Conservation (phyloP, 2,797 vertebrate species). For the Syndactyla subalaris region DNA sequence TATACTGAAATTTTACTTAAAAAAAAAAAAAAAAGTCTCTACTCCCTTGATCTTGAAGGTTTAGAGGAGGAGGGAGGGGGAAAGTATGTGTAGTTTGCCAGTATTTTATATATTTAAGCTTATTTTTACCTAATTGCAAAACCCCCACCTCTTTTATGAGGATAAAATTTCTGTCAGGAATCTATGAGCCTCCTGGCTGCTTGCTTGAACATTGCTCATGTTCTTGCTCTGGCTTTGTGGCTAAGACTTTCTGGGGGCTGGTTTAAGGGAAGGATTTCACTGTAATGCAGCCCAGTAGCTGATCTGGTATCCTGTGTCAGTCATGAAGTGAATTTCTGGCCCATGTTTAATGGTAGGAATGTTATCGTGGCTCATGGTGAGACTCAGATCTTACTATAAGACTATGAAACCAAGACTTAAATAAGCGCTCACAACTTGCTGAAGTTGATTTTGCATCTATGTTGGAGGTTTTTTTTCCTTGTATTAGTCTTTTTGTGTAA, state of each 20-base stretch:
- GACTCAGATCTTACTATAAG: background rate
- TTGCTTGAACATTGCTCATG: background rate
- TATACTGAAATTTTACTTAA: background rate
- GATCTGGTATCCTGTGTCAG: background rate
- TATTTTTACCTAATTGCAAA: background rate
- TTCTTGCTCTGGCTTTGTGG: background rate
- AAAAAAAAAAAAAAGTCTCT: background rate
- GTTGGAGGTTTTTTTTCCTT: background rate
- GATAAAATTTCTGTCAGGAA: background rate
- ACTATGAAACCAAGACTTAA: background rate
- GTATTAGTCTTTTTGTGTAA: background rate
- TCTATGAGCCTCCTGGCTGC: background rate
- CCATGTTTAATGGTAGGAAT: background rate
- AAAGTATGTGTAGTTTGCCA: background rate
- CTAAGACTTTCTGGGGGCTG: background rate
- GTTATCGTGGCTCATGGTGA: fast-evolving
- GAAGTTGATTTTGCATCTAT: background rate
- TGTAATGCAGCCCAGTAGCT: background rate
- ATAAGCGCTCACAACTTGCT: background rate
- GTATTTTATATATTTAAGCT: background rate
- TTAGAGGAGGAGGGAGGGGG: fast-evolving
- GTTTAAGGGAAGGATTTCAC: background rate
- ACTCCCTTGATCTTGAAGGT: background rate
- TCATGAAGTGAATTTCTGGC: background rate
- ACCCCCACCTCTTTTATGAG: background rate